Evolutionary conservation across 2,797 vertebrate genomes (phyloP).

Genomic region (Sarcoramphus papa): DNA sequence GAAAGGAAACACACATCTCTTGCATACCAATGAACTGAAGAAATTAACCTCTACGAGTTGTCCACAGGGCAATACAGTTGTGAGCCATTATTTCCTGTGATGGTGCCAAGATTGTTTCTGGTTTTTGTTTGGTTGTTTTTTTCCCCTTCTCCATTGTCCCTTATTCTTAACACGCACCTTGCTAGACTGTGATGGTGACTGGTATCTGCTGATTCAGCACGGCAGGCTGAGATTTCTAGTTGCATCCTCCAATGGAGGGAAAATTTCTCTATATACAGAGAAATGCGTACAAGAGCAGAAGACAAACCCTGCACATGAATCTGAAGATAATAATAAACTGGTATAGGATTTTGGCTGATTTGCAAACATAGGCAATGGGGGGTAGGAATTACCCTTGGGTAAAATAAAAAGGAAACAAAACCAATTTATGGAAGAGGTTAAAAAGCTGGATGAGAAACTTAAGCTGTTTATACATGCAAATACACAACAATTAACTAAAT

Average conservation of each 20-base stretch:
- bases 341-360: not conserved
- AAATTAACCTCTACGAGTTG: not conserved
- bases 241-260: not conserved
- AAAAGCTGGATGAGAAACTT: not conserved
- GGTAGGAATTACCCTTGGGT: not conserved
- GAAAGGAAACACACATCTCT: not conserved
- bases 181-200: no score
- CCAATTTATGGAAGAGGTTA: not conserved
- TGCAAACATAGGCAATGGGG: not conserved
- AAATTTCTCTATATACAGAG: not conserved
- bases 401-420: not conserved
- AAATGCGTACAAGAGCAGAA: not conserved
- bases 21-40: not conserved
- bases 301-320: not conserved
- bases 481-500: not conserved
- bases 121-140: no score
- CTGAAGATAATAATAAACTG: not conserved
- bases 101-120: not conserved
- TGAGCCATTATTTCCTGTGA: not conserved
- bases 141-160: no score
- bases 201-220: not conserved
- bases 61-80: not conserved
- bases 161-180: not conserved
- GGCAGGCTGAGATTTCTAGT: not conserved
- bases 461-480: not conserved